Percentiles rank a stretch among this genome's conserved stretches.
Evolutionary conservation across 1,140 invertebrate genomes (phyloP).

Genomic region (Lordiphosa mommai): DNA sequence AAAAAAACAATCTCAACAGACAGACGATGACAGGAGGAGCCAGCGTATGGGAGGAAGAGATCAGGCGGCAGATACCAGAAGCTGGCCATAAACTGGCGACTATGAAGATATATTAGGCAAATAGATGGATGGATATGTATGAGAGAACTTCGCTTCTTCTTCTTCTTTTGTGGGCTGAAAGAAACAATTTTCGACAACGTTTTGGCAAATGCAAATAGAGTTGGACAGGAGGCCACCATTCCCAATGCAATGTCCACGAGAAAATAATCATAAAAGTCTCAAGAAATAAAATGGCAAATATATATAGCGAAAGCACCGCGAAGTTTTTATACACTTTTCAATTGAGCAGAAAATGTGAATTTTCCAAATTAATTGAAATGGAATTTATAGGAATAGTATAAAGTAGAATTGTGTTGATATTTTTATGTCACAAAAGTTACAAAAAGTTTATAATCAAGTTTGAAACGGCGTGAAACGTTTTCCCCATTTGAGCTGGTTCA

Average conservation of each 20-base stretch:
- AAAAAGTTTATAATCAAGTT: too few species aligned
- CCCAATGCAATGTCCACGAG: slow-evolving; percentile 10
- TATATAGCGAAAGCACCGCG: neutral
- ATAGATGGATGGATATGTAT: slow-evolving; percentile 53
- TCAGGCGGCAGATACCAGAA: slow-evolving; percentile 38
- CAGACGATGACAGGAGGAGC: slow-evolving; percentile 61
- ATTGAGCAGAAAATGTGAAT: too few species aligned
- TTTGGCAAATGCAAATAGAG: slow-evolving; percentile 73
- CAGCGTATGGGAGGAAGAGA: slow-evolving; percentile 15
- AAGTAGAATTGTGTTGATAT: too few species aligned
- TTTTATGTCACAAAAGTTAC: too few species aligned
- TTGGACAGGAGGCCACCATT: slow-evolving; percentile 50
- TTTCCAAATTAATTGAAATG: too few species aligned
- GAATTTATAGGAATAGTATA: too few species aligned
- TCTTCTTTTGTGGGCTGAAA: slow-evolving; percentile 10
- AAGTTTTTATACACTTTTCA: slow-evolving; percentile 6
- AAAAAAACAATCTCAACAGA: slow-evolving; percentile 64
- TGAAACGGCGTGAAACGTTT: too few species aligned
- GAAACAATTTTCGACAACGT: slow-evolving; percentile 65
- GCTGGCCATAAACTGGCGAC: slow-evolving; percentile 69
- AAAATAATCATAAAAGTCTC: slow-evolving; percentile 64
- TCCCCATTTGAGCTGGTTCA: too few species aligned
- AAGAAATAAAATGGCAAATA: slow-evolving; percentile 1
- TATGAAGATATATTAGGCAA: slow-evolving; percentile 78
- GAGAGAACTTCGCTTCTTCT: slow-evolving; percentile 5